Percentiles rank a stretch among this genome's conserved stretches.
Conservation (phyloP, 2,888 invertebrate genomes). For the Druceiella hillmani region DNA sequence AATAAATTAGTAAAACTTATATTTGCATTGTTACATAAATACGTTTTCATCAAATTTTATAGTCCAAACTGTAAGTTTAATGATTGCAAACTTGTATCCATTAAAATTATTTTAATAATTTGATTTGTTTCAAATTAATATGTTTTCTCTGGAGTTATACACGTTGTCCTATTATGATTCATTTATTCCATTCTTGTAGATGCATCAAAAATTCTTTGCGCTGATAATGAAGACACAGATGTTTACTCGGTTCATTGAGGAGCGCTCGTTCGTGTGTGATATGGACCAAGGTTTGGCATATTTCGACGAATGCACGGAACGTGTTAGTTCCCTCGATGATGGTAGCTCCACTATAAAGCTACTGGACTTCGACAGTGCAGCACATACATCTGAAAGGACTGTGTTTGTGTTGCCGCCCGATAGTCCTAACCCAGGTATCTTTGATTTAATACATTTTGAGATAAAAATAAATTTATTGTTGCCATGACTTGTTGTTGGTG, state of each 20-base stretch:
- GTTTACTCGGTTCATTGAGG: constrained; percentile 98
- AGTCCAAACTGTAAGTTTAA: too few species aligned
- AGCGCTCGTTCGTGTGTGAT: constrained; percentile 97
- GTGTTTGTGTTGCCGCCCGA: constrained; percentile 95
- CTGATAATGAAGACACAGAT: constrained; percentile 91
- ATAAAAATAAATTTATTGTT: too few species aligned
- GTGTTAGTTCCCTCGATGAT: constrained; percentile 54
- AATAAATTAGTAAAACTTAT: too few species aligned
- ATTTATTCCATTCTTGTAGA: constrained; percentile 33
- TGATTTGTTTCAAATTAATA: too few species aligned
- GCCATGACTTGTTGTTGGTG: too few species aligned
- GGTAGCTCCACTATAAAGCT: constrained; percentile 51
- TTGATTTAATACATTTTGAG: background rate
- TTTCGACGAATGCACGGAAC: constrained; percentile 96
- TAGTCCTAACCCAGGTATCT: constrained; percentile 44
- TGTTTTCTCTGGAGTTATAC: too few species aligned
- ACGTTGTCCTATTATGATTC: background rate
- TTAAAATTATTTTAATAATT: too few species aligned
- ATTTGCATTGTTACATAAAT: too few species aligned
- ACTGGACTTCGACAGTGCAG: constrained; percentile 74
- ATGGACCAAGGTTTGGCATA: constrained; percentile 93
- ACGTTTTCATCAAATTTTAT: too few species aligned
- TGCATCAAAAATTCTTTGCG: constrained; percentile 83
- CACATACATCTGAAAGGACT: constrained; percentile 80
- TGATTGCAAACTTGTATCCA: too few species aligned